Base-by-base conservation (phyloP, 2,113 vertebrate genomes). In the Piprites chloris region DNA sequence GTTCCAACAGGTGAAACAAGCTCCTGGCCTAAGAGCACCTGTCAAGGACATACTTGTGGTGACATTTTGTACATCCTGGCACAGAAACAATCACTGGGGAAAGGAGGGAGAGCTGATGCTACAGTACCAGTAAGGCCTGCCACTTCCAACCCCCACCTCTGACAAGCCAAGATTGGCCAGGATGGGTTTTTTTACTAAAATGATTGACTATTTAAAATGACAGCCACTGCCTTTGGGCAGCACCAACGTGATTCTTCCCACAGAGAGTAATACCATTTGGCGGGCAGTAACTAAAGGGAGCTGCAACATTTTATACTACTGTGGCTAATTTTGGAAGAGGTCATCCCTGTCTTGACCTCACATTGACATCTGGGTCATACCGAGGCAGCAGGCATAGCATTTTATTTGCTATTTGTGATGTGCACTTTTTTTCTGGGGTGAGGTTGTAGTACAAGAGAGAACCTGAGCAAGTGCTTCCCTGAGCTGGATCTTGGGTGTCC, bases 1-100 rank as follows among this genome's bases (percentile, higher is more conserved):
- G 93, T 7, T 76, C 65, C 88, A 94, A 93, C 76, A 95, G 90
- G 83, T 82, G 76, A 79, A 90, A 86, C 47, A 77, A 72, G 65
- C 30, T 68, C 65, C 59, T 75, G 63, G 55, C 35, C 82, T 59
- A 71, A 58, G 1, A 80, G 71, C 50, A 59, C 42, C 87, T 74
- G 35, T 35, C 85, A 85, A 76, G 67, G 50, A 53, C 19, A 9
- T 12, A 15, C 56, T 30, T 75, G 74, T 59, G 7, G 18, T 37
- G 49, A 49, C 26, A 50, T 75, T 89, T 87, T 62, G 33, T 72
- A 71, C 49, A 5, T 12, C 9, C 9, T 61, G 87, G 50, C 55
- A 50, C 23, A 55, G 67, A 93, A 94, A 63, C 13, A 27, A 59
- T 4, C 14, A 9, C 50, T 11, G 33, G 52, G 42, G 27, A 78